Evolutionary conservation across 2,797 vertebrate species (phyloP).

Genomic region (Poecilia velifera): DNA sequence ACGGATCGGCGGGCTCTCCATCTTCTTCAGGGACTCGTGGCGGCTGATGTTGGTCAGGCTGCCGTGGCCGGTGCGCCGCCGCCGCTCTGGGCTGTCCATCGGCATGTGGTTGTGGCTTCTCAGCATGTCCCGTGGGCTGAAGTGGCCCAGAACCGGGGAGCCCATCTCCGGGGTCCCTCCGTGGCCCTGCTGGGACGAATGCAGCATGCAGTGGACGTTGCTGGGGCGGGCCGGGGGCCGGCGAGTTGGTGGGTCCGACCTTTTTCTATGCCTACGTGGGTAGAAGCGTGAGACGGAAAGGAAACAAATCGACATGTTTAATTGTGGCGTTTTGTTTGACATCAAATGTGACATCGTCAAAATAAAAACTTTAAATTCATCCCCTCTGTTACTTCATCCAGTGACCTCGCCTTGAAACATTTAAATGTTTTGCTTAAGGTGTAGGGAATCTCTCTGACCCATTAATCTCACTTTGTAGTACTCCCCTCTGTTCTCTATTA

Average conservation of each 20-base stretch:
- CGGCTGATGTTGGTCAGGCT: slow-evolving; percentile 95
- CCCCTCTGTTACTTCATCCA: neutral
- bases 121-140: slow-evolving; percentile 89
- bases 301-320: slow-evolving; percentile 3
- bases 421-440: neutral
- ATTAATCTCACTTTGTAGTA: slow-evolving; percentile 1
- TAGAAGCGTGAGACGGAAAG: neutral
- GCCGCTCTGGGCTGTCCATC: slow-evolving; percentile 90
- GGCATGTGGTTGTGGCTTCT: slow-evolving; percentile 85
- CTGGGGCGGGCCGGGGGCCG: slow-evolving; percentile 89
- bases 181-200: slow-evolving; percentile 84
- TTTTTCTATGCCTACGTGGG: slow-evolving; percentile 89
- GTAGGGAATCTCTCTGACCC: neutral
- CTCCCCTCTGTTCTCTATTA: slow-evolving; percentile 12
- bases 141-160: slow-evolving; percentile 87
- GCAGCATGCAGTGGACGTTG: slow-evolving; percentile 90
- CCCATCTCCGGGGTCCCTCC: slow-evolving; percentile 86
- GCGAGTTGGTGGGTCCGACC: slow-evolving; percentile 87
- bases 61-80: slow-evolving; percentile 89
- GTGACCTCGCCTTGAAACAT: neutral
- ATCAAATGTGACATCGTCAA: neutral
- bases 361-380: neutral
- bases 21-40: slow-evolving; percentile 94
- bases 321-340: neutral
- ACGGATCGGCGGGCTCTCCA: slow-evolving; percentile 94